Percentiles rank a stretch among this genome's conserved stretches.
Conservation (phyloP, 2,888 invertebrate genomes). For the Euspilapteryx auroguttella region DNA sequence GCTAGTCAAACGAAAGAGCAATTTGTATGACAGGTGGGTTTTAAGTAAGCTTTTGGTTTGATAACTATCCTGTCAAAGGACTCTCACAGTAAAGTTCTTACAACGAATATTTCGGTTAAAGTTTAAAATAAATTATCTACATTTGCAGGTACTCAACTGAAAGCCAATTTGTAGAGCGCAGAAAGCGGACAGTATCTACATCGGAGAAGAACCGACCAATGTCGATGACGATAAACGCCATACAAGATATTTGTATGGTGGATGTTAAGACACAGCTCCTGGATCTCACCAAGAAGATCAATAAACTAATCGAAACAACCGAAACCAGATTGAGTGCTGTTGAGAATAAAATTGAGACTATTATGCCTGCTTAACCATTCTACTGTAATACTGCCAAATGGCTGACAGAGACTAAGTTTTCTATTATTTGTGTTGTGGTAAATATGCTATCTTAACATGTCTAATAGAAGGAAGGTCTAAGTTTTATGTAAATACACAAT, state of each 20-base stretch:
- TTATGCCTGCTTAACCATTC: not conserved
- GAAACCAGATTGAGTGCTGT: constrained; percentile 24
- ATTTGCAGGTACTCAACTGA: constrained; percentile 41
- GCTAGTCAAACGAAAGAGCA: constrained; percentile 42
- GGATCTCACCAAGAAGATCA: constrained; percentile 39
- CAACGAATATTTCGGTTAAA: too few species aligned
- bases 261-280: constrained; percentile 42
- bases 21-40: constrained; percentile 41
- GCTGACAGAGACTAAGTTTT: too few species aligned
- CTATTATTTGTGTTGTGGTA: too few species aligned
- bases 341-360: constrained; percentile 24
- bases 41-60: too few species aligned
- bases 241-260: constrained; percentile 52
- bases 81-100: too few species aligned
- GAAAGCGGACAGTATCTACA: constrained; percentile 31
- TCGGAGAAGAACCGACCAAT: constrained; percentile 28
- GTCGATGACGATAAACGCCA: constrained; percentile 37
- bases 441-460: too few species aligned
- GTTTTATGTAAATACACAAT: too few species aligned
- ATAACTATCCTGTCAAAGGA: too few species aligned
- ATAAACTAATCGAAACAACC: constrained; percentile 31
- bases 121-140: too few species aligned
- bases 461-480: too few species aligned
- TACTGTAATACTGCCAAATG: too few species aligned
- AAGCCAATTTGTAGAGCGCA: constrained; percentile 38